phyloP scores from a whole-genome alignment of 2,888 invertebrate genomes.

The Zeuzera pyrina region DNA sequence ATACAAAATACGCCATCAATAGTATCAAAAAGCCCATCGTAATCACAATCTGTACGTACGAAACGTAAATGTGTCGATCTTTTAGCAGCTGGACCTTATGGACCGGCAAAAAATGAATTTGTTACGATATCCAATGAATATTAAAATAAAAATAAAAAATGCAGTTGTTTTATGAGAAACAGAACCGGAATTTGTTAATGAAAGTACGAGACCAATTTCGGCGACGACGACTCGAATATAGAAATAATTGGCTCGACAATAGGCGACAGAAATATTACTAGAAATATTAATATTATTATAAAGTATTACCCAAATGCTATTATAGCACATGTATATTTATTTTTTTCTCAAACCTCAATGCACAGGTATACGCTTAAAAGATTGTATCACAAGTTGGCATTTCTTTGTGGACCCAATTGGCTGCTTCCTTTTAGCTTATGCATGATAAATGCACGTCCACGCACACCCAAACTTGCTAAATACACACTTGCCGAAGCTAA shows the following conservation, averaged over 20 bases:
- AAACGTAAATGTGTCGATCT: conserved; percentile 75
- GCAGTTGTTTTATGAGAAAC: conserved; percentile 77
- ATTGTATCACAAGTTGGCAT: too few relatives aligned
- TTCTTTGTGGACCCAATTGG: too few relatives aligned
- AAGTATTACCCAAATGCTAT: too few relatives aligned
- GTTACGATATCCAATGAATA: conserved; percentile 70
- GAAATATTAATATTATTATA: too few relatives aligned
- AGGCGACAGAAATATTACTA: conserved; percentile 66
- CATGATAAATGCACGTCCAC: too few relatives aligned
- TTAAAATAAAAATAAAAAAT: too few relatives aligned
- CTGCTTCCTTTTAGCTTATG: too few relatives aligned
- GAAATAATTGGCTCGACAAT: conserved; percentile 73
- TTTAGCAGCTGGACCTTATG: conserved; percentile 74
- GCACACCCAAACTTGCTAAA: too few relatives aligned
- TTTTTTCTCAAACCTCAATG: too few relatives aligned
- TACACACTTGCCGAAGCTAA: too few relatives aligned
- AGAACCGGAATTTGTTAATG: conserved; percentile 78
- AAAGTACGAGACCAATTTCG: conserved; percentile 75
- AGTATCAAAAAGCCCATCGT: conserved; percentile 73
- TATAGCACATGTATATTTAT: too few relatives aligned
- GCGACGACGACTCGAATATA: conserved; percentile 78
- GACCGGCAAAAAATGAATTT: conserved; percentile 68
- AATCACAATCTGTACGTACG: conserved; percentile 72
- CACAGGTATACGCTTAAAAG: too few relatives aligned
- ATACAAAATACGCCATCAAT: conserved; percentile 77